These are phyloP conservation scores for Gymnoscelis rufifasciata DNA, from an alignment of 2,888 invertebrate genomes.

Conservation along the genomic window DNA sequence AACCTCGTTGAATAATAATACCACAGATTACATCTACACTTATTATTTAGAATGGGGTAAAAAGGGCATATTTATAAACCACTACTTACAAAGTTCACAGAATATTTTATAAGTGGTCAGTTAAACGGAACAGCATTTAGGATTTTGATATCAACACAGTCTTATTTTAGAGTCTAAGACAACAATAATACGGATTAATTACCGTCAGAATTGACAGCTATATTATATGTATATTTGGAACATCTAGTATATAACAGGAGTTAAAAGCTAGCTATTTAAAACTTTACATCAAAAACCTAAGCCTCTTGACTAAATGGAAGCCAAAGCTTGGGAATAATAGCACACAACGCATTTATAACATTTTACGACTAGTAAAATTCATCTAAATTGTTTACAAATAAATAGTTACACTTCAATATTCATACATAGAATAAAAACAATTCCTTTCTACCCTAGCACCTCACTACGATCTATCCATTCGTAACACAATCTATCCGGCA, in stretches of 20 bases:
- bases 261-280: not conserved
- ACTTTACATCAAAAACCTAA: slow-evolving; percentile 10
- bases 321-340: slow-evolving; percentile 7
- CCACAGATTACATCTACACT: not conserved
- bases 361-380: slow-evolving; percentile 29
- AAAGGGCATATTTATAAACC: not conserved
- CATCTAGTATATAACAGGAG: not conserved
- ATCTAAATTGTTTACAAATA: slow-evolving; percentile 17
- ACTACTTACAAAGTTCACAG: no score
- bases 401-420: slow-evolving; percentile 15
- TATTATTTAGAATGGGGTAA: not conserved
- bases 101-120: not conserved
- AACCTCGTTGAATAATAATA: slow-evolving; percentile 1
- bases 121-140: not conserved
- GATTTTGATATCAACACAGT: not conserved
- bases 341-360: slow-evolving; percentile 16
- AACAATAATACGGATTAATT: slow-evolving; percentile 5
- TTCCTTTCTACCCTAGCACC: slow-evolving; percentile 12
- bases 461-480: no score
- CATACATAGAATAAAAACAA: slow-evolving; percentile 18
- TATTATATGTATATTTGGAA: slow-evolving; percentile 12
- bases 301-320: slow-evolving; percentile 6
- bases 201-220: not conserved
- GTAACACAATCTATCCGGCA: no score
- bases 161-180: slow-evolving; percentile 4